Base-by-base conservation (phyloP, 2,888 invertebrate genomes). In the Taenaris catops region DNA sequence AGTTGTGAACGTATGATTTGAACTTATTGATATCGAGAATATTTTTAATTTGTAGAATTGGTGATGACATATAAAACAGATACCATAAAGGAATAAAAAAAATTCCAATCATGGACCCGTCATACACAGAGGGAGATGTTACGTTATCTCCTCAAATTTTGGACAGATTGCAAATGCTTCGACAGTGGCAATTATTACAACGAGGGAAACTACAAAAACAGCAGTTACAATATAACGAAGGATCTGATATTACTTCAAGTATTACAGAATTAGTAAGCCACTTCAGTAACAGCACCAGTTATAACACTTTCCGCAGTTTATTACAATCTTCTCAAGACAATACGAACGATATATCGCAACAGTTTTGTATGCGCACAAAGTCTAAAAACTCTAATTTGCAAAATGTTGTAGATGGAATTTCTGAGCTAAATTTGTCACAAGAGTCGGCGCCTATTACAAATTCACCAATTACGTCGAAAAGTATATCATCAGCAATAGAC, bases 181-280 rank as follows among this genome's bases (percentile, higher is more conserved):
- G 83, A 20, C 81, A 78, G 42, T 53, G 81, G 25, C 84, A 84
- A 53, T 41, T 80, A 19, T 38, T 83, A 36, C 83, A 84, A 51
- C 78, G 76, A 61, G 79, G 74, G 57, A 84, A 84, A 64, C 58
- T 86, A 20, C 73, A 79, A 49, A 78, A 79, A 60, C 83, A 84
- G 41, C 66, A 66, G 14, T 60, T 72, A 41, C 60, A 75, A 24
- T 78, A 72, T 37, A 64, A 71, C 47, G 72, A 73, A 38, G 63
- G 63, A 9, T 54, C 75, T 23, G 75, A 74, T 58, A 65, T 58
- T 33, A 66, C 78, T 2, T 67, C 75, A 4, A 69, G 62, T 45
- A 51, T 74, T 8, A 81, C 81, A 6, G 84, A 84, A 65, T 66
- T 86, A 18, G 71, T 83, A 6, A 81, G 81, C 46, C 81, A 84